These are phyloP conservation scores for Rhea americana DNA, from an alignment of 2,113 vertebrate species.

Conservation along the genomic window DNA sequence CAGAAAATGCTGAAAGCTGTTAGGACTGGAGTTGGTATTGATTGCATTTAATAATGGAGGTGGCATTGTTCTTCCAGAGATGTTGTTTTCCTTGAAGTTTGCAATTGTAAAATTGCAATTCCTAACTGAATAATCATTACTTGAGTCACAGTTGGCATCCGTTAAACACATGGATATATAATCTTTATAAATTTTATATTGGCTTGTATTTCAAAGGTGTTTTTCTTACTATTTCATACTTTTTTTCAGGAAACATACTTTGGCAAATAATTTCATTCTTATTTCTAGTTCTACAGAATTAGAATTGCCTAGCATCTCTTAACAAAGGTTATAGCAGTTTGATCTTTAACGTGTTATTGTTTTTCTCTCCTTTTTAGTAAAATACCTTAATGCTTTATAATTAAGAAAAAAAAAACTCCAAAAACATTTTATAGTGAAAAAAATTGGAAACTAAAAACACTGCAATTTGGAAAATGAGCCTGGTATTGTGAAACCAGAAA, in stretches of 20 bases:
- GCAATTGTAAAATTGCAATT: neutral
- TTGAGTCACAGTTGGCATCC: neutral
- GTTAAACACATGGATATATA: neutral
- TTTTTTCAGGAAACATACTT: neutral
- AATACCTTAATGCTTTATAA: neutral
- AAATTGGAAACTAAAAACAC: neutral
- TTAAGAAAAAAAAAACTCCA: neutral
- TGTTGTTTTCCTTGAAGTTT: neutral
- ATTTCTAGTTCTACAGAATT: neutral
- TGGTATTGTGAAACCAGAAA: neutral
- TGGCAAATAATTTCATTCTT: neutral
- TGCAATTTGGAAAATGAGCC: neutral
- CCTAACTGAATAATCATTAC: neutral
- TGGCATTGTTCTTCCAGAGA: neutral
- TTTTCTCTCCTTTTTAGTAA: neutral
- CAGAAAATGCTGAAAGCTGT: neutral
- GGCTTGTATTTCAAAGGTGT: neutral
- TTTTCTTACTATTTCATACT: neutral
- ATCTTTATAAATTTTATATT: neutral
- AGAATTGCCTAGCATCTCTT: neutral
- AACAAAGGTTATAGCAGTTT: neutral
- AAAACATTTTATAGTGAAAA: neutral
- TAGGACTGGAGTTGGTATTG: neutral
- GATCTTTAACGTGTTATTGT: neutral
- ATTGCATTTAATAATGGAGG: neutral